Evolutionary conservation across 92 coral and sea anemone species (phyloP).

Genomic region (Chrysogorgia sp.): DNA sequence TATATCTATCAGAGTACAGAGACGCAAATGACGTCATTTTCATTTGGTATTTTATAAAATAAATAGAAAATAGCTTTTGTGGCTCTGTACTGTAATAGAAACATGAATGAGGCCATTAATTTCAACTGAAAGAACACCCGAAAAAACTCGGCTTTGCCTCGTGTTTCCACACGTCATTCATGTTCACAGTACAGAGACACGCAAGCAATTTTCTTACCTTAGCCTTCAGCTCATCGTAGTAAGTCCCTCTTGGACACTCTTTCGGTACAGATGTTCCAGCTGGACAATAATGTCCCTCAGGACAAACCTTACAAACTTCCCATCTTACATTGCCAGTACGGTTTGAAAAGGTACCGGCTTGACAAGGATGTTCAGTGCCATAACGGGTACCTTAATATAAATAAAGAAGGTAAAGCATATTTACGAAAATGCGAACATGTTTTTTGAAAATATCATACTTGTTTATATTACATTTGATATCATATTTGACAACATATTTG

Average conservation of each 20-base stretch:
- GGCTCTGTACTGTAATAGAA: too few species aligned
- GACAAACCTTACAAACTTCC: constrained; percentile 84
- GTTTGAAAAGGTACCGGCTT: constrained; percentile 91
- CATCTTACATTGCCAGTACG: constrained; percentile 86
- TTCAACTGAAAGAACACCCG: too few species aligned
- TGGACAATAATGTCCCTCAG: constrained; percentile 91
- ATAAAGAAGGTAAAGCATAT: not conserved
- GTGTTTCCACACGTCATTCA: not conserved
- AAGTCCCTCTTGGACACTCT: constrained; percentile 84
- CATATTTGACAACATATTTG: too few species aligned
- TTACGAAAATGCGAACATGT: not conserved
- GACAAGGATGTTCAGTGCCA: constrained; percentile 94
- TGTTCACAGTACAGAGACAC: not conserved
- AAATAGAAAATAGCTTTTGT: too few species aligned
- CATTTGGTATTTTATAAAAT: too few species aligned
- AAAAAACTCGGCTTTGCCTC: too few species aligned
- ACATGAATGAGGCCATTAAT: too few species aligned
- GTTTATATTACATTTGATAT: too few species aligned
- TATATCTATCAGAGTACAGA: too few species aligned
- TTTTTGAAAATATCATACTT: not conserved
- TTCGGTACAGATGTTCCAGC: constrained; percentile 82
- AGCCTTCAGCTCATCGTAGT: constrained; percentile 69
- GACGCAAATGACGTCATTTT: too few species aligned
- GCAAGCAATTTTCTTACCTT: constrained; percentile 55
- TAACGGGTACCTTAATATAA: constrained; percentile 75